phyloP scores from a whole-genome alignment of 2,797 vertebrate species.

The Delichon dasypus region DNA sequence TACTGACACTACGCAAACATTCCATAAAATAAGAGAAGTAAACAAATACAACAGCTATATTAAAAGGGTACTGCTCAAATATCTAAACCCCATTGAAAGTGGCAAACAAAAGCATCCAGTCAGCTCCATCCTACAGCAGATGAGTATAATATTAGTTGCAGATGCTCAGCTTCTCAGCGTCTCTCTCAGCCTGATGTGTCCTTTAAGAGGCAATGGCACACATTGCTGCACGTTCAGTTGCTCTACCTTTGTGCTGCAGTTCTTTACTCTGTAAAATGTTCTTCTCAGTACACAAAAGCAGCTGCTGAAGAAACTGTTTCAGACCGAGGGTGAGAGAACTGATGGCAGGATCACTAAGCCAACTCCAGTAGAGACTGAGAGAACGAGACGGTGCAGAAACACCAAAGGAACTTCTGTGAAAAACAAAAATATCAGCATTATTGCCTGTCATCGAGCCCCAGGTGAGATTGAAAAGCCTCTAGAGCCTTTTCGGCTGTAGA shows the following conservation, averaged over 20 bases:
- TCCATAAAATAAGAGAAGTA: not conserved
- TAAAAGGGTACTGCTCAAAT: not conserved
- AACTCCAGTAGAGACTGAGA: constrained; percentile 58
- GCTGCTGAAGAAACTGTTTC: constrained; percentile 79
- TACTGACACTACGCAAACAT: not conserved
- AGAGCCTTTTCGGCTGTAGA: not conserved
- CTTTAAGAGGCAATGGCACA: constrained; percentile 36
- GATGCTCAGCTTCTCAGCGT: constrained; percentile 44
- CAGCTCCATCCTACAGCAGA: not conserved
- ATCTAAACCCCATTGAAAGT: not conserved
- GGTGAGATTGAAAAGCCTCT: constrained; percentile 63
- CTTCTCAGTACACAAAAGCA: constrained; percentile 84
- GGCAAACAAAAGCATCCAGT: not conserved
- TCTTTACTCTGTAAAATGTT: constrained; percentile 58
- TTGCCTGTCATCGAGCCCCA: constrained; percentile 55
- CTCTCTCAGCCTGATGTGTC: not conserved
- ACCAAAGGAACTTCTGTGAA: constrained; percentile 37
- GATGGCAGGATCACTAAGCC: constrained; percentile 76
- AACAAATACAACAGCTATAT: not conserved
- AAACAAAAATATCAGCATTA: constrained; percentile 48
- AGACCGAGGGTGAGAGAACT: constrained; percentile 30
- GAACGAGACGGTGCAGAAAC: not conserved
- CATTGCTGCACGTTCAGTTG: constrained; percentile 9
- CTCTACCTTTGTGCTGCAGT: constrained; percentile 65
- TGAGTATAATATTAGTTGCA: constrained; percentile 24